These are phyloP conservation scores for Pholis gunnellus DNA, from an alignment of 2,113 vertebrate species.

Conservation along the genomic window DNA sequence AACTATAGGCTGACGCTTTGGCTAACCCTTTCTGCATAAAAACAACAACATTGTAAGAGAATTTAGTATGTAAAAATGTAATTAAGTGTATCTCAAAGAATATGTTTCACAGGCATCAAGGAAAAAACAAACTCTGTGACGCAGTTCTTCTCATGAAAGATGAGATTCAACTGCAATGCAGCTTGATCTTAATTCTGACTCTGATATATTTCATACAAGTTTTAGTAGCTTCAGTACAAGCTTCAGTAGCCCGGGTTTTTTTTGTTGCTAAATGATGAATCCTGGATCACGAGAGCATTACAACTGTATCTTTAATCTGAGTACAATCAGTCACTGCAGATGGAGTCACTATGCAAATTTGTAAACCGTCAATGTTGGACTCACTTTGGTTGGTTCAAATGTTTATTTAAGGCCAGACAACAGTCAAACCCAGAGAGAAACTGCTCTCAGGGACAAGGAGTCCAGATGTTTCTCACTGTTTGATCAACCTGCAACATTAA, in stretches of 20 bases:
- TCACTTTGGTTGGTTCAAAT: not conserved
- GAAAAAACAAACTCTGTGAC: not conserved
- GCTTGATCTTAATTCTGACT: not conserved
- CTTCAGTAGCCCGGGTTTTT: not conserved
- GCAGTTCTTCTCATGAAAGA: not conserved
- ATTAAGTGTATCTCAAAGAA: not conserved
- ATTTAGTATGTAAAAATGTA: not conserved
- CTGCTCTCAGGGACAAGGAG: conserved; percentile 9
- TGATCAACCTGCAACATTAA: conserved; percentile 29
- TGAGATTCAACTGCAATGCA: not conserved
- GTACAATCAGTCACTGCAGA: not conserved
- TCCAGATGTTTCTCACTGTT: conserved; percentile 36
- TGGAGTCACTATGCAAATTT: not conserved
- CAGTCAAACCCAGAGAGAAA: not conserved
- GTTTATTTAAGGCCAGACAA: conserved; percentile 1
- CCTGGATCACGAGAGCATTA: not conserved
- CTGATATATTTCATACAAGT: not conserved
- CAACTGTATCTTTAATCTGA: not conserved
- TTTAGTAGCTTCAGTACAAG: too few species aligned
- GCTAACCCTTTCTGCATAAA: not conserved
- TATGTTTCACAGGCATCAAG: not conserved
- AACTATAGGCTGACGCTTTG: too few species aligned
- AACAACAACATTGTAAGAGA: not conserved
- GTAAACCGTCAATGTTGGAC: not conserved
- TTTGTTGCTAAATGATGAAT: conserved; percentile 11